These are phyloP conservation scores for Ernsta delagoae DNA, from an alignment of 2,888 invertebrate species.

Conservation along the genomic window DNA sequence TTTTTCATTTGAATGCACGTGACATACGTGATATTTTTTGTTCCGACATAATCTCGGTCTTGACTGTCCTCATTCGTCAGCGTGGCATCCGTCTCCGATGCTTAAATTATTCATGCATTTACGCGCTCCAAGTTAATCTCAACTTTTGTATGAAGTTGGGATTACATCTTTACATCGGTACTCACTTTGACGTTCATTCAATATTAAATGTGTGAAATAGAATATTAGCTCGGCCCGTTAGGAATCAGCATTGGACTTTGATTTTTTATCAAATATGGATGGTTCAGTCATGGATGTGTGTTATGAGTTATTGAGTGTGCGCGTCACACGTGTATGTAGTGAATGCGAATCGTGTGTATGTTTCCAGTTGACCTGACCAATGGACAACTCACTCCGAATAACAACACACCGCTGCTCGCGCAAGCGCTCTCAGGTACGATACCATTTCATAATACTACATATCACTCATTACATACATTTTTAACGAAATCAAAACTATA, in stretches of 20 bases:
- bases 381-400: constrained; percentile 97
- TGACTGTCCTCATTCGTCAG: constrained; percentile 74
- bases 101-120: constrained; percentile 82
- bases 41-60: constrained; percentile 78
- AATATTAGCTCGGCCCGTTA: neutral
- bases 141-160: constrained; percentile 74
- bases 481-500: neutral
- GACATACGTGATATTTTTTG: constrained; percentile 83
- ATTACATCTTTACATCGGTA: constrained; percentile 53
- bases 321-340: constrained; percentile 68
- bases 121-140: constrained; percentile 74
- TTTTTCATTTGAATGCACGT: constrained; percentile 85
- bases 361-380: constrained; percentile 97
- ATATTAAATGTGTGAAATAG: too few relatives aligned
- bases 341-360: constrained; percentile 87
- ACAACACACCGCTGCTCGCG: constrained; percentile 97
- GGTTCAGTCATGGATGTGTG: constrained; percentile 82
- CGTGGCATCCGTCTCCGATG: constrained; percentile 75
- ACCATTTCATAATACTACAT: constrained; percentile 45
- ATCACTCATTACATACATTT: constrained; percentile 26
- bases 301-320: constrained; percentile 68
- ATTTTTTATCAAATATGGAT: constrained; percentile 48
- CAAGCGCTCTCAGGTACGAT: constrained; percentile 96
- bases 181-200: too few relatives aligned
- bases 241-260: constrained; percentile 8